A percentile compares a stretch with the other conserved stretches of the same genome.
Conservation (phyloP, 1,140 invertebrate species). For the Bombus confusus region DNA sequence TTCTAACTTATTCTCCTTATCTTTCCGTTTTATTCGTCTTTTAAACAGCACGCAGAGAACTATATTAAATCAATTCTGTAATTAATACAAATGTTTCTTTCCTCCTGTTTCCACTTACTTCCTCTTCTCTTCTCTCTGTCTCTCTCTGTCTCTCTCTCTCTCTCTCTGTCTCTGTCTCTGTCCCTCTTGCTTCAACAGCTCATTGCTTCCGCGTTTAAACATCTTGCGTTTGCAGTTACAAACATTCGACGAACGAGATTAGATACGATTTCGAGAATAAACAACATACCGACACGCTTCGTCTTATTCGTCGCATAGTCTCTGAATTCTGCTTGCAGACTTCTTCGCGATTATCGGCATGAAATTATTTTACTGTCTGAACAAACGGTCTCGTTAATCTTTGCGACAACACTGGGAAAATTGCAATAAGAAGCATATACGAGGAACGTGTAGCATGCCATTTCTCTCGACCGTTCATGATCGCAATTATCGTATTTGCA, state of each 20-base stretch:
- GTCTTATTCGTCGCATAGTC: no score
- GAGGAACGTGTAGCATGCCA: no score
- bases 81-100: neutral
- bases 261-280: neutral
- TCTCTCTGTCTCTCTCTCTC: neutral
- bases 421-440: neutral
- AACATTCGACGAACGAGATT: neutral
- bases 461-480: neutral
- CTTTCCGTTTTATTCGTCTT: neutral
- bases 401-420: neutral
- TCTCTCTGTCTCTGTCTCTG: neutral
- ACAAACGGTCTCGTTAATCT: neutral
- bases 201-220: no score
- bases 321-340: neutral
- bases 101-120: neutral
- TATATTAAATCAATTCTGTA: no score
- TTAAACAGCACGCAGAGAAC: neutral
- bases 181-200: no score
- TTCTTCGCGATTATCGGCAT: no score
- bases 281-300: neutral
- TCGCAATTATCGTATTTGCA: constrained; percentile 11
- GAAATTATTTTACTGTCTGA: no score
- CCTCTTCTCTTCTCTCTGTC: neutral
- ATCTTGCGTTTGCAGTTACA: neutral
- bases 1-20: neutral